Conservation (phyloP, 2,113 vertebrate genomes). For the Ctenodactylus gundi region DNA sequence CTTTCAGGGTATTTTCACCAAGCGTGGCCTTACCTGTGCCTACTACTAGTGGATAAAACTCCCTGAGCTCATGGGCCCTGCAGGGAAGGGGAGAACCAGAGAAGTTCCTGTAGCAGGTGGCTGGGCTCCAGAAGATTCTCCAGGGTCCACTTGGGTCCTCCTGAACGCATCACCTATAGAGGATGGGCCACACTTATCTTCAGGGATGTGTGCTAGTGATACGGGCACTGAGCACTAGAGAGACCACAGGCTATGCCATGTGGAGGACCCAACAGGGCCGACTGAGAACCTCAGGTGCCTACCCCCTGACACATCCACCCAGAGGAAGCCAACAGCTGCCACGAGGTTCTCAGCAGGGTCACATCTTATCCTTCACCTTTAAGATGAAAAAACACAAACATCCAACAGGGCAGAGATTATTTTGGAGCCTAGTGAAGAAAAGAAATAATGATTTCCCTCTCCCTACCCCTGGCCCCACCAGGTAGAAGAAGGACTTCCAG, state of each 20-base stretch:
- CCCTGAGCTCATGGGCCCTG: no score
- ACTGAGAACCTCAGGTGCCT: neutral
- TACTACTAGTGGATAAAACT: neutral
- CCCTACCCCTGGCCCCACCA: no score
- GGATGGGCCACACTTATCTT: accelerated
- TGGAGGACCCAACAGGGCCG: neutral
- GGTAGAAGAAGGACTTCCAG: neutral
- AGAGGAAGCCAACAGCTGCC: accelerated
- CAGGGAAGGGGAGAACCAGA: neutral
- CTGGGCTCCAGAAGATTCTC: neutral
- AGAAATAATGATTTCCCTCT: neutral
- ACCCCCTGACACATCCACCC: neutral
- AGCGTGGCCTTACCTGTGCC: neutral
- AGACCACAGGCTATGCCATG: neutral
- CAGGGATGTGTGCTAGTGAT: neutral
- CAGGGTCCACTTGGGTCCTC: neutral
- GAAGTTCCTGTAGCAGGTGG: neutral
- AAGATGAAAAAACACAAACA: neutral
- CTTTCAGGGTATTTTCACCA: neutral
- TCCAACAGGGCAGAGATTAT: neutral
- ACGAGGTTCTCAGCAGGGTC: neutral
- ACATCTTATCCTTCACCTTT: neutral
- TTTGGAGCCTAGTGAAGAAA: neutral
- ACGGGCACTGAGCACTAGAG: accelerated
- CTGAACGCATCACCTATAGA: neutral